Base-by-base conservation (phyloP, 2,888 invertebrate genomes). In the Lithophane leautieri region DNA sequence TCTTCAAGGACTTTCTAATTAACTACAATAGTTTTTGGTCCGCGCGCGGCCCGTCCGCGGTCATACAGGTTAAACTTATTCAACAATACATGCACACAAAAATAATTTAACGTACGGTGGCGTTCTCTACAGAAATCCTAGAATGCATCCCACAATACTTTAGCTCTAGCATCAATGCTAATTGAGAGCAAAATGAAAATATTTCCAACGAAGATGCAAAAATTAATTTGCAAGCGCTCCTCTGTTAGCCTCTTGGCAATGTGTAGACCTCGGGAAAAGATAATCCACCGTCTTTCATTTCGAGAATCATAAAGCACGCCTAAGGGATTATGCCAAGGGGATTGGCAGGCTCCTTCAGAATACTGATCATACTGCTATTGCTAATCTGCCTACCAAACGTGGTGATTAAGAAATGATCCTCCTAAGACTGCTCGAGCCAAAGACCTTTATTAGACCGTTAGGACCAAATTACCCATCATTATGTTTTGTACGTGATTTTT, bases 291-390 rank as follows among this genome's bases (percentile, higher is more conserved):
- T 69, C 69, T 79, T 71, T 83, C 80, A 70, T 81, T 79, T 81
- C 56, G 81, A 83, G 79, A 70, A 73, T 83, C 84, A 83, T 83
- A 81, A 83, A 81, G 79, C 84, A 81, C 73, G 84, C 52, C 73
- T 70, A 79, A 42, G 66, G 66, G 81, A 83, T 81, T 81, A 81
- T 19, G 50, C 34, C 58, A 79, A 70, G 62, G 40, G 52, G 60
- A 84, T 84, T 74, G 68, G 65, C 70, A 68, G 73, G 22, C 50
- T 73, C 52, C 58, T 16, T 54, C 73, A 61, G 74, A 84, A 69
- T 74, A 69, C 68, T 65, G 80, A 81, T 81, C 78, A 72, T 65
- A 50, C 68, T 52, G 61, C 58, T 70, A 79, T 63, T 62, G 54
- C 70, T 80, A 84, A 82, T 84, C 71, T 68, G 44, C 14, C 65